Evolutionary conservation across 2,113 vertebrate species (phyloP).

Genomic region (Saccopteryx leptura): DNA sequence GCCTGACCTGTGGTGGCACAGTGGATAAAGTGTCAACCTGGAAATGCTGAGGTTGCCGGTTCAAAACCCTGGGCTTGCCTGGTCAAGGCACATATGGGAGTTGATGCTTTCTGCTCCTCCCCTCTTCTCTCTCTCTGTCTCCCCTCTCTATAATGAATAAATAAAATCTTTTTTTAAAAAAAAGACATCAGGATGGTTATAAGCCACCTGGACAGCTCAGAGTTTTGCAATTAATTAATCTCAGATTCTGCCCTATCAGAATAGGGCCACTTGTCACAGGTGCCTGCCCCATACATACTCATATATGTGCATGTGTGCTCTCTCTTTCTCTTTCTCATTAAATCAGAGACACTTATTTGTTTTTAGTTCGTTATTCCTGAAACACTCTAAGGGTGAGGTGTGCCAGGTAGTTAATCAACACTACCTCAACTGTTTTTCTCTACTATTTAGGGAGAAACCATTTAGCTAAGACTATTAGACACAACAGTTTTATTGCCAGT

Average conservation of each 20-base stretch:
- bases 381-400: background rate
- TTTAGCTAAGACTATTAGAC: background rate
- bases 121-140: too few species aligned
- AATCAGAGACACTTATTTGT: background rate
- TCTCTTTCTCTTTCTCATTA: background rate
- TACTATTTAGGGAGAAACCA: background rate
- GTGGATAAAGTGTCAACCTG: too few species aligned
- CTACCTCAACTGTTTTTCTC: background rate
- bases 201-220: background rate
- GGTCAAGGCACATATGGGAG: too few species aligned
- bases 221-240: background rate
- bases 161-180: too few species aligned
- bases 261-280: background rate
- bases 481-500: slow-evolving; percentile 1
- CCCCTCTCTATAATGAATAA: too few species aligned
- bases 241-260: background rate
- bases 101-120: too few species aligned
- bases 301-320: background rate
- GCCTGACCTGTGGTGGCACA: too few species aligned
- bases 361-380: background rate
- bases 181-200: background rate
- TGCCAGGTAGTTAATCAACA: background rate
- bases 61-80: too few species aligned
- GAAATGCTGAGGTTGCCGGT: too few species aligned
- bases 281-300: background rate